Evolutionary conservation across 2,888 invertebrate genomes (phyloP).

Genomic region (Adineta ricciae): DNA sequence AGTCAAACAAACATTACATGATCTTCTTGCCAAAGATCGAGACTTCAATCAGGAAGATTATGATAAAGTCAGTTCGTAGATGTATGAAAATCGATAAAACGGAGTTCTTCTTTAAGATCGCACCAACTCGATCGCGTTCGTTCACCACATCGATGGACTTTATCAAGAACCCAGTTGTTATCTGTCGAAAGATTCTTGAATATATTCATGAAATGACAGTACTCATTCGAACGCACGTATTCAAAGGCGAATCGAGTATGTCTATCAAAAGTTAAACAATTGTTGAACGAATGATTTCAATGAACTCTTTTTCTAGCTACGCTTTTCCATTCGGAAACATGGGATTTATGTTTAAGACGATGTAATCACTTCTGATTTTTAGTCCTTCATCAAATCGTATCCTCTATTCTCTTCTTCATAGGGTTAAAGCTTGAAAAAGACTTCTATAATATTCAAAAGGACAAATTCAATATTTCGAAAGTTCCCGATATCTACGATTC

Average conservation of each 20-base stretch:
- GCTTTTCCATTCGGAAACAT: slow-evolving; percentile 92
- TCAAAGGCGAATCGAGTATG: background rate
- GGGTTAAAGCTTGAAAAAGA: slow-evolving; percentile 96
- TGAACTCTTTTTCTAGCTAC: slow-evolving; percentile 12
- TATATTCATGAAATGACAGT: slow-evolving; percentile 75
- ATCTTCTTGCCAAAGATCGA: slow-evolving; percentile 76
- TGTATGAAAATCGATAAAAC: no score
- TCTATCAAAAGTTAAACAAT: background rate
- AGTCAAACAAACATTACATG: slow-evolving; percentile 86
- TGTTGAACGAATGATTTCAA: background rate
- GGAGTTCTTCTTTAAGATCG: slow-evolving; percentile 59
- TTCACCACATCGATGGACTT: slow-evolving; percentile 81
- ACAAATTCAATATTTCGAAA: slow-evolving; percentile 83
- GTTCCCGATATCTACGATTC: slow-evolving; percentile 99
- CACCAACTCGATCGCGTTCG: slow-evolving; percentile 81
- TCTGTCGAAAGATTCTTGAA: slow-evolving; percentile 78
- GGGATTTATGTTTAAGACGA: slow-evolving; percentile 91
- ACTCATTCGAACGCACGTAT: slow-evolving; percentile 56
- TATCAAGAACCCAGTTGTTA: slow-evolving; percentile 84
- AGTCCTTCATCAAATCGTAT: background rate
- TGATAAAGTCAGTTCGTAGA: slow-evolving; percentile 54
- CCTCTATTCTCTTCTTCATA: slow-evolving; percentile 52
- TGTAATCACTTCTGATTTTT: background rate
- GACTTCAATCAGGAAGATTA: slow-evolving; percentile 75
- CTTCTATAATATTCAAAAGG: slow-evolving; percentile 52